Percentiles rank a stretch among this genome's conserved stretches.
Conservation (phyloP, 2,113 vertebrate species). For the Tympanuchus pallidicinctus region DNA sequence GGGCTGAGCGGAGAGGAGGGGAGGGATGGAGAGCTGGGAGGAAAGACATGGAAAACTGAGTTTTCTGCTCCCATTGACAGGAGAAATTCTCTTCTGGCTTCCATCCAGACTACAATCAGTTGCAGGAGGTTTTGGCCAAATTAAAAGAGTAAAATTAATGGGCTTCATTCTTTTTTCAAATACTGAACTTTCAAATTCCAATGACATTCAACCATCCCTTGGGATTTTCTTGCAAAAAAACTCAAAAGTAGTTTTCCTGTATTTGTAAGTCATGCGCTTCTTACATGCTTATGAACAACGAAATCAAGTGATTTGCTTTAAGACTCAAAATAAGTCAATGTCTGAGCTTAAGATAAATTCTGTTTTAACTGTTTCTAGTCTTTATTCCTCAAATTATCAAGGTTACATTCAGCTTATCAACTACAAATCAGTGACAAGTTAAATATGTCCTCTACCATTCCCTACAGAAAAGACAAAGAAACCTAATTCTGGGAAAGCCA, state of each 20-base stretch:
- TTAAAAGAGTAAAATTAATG: constrained; percentile 3
- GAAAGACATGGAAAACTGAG: background rate
- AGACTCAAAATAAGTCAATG: background rate
- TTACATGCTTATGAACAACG: background rate
- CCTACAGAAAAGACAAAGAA: background rate
- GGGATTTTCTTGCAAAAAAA: background rate
- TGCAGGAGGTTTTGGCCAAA: constrained; percentile 7
- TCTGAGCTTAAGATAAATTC: background rate
- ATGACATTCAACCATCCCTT: background rate
- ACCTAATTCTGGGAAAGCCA: background rate
- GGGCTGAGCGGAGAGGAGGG: background rate
- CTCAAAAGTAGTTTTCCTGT: background rate
- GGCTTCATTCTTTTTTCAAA: background rate
- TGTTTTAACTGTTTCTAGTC: background rate
- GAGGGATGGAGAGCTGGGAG: background rate
- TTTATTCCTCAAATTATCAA: background rate
- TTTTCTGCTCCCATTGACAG: background rate
- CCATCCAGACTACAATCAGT: background rate
- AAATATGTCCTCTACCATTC: background rate
- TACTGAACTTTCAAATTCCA: background rate
- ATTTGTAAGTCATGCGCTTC: background rate
- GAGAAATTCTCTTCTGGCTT: background rate
- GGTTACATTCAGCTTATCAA: background rate
- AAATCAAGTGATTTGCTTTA: background rate
- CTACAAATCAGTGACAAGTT: background rate